A percentile compares a stretch with the other conserved stretches of the same genome.
Evolutionary conservation across 2,888 invertebrate genomes (phyloP).

Genomic region (Leuctra nigra): DNA sequence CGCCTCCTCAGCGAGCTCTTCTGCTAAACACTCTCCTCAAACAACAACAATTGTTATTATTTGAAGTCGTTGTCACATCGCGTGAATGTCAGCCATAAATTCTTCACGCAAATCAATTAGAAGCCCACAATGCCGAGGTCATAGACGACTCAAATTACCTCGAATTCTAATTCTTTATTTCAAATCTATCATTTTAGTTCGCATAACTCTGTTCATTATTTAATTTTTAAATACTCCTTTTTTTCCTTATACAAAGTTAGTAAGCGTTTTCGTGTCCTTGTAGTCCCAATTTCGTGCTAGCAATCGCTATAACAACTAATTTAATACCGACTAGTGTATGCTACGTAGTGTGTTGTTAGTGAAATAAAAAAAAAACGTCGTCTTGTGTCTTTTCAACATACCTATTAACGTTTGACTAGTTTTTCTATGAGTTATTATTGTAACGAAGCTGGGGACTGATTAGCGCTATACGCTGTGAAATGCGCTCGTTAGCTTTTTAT

Average conservation of each 20-base stretch:
- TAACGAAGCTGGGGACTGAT: conserved; percentile 19
- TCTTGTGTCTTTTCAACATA: conserved; percentile 17
- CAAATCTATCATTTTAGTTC: neutral
- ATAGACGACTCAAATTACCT: too few relatives aligned
- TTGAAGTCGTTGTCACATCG: neutral
- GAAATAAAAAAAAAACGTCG: conserved; percentile 6
- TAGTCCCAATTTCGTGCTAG: conserved; percentile 13
- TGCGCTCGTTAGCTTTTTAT: conserved; percentile 17
- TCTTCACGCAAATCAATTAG: too few relatives aligned
- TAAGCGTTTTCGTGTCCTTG: conserved; percentile 16
- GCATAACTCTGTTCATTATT: neutral
- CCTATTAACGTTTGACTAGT: conserved; percentile 16
- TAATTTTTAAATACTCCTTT: conserved; percentile 3
- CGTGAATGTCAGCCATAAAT: neutral
- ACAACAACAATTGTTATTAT: neutral
- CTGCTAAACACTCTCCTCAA: too few relatives aligned
- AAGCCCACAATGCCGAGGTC: too few relatives aligned
- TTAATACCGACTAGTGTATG: conserved; percentile 12
- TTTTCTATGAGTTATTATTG: conserved; percentile 14
- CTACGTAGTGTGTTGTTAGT: conserved; percentile 10
- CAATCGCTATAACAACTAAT: conserved; percentile 16
- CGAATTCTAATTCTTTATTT: neutral
- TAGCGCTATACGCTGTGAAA: conserved; percentile 15
- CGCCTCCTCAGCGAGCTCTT: too few relatives aligned
- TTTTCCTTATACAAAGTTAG: neutral